Evolutionary conservation across 1,140 invertebrate species (phyloP).

Genomic region (Steinernema khuongi): DNA sequence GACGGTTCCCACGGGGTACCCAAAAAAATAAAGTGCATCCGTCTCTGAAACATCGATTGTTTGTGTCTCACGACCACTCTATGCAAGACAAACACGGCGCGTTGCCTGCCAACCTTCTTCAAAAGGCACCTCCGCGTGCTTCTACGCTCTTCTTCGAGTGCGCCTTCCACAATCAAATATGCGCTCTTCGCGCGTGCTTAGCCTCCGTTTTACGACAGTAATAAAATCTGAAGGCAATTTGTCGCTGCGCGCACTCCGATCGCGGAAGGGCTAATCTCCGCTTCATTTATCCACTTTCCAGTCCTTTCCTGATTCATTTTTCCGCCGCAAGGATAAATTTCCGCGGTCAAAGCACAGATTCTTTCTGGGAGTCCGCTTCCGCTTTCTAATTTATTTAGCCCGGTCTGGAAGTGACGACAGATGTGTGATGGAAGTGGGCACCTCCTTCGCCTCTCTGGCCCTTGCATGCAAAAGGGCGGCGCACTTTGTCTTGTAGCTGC

Average conservation of each 20-base stretch:
- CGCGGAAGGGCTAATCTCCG: slow-evolving; percentile 3
- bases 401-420: no score
- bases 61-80: background rate
- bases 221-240: slow-evolving; percentile 5
- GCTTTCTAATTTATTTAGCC: no score
- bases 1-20: no score
- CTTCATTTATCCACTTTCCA: slow-evolving; percentile 8
- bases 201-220: background rate
- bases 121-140: background rate
- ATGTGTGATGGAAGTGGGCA: no score
- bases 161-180: background rate
- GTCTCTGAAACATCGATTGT: background rate
- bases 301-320: no score
- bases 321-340: no score
- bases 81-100: background rate
- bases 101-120: no score
- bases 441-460: no score
- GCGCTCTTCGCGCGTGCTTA: background rate
- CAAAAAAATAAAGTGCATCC: background rate
- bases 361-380: no score
- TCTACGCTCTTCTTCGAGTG: background rate
- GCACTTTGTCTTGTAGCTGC: no score
- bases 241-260: background rate
- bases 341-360: no score
- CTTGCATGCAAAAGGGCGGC: no score